phyloP scores from a whole-genome alignment of 2,888 invertebrate genomes.

The Clivina fossor region DNA sequence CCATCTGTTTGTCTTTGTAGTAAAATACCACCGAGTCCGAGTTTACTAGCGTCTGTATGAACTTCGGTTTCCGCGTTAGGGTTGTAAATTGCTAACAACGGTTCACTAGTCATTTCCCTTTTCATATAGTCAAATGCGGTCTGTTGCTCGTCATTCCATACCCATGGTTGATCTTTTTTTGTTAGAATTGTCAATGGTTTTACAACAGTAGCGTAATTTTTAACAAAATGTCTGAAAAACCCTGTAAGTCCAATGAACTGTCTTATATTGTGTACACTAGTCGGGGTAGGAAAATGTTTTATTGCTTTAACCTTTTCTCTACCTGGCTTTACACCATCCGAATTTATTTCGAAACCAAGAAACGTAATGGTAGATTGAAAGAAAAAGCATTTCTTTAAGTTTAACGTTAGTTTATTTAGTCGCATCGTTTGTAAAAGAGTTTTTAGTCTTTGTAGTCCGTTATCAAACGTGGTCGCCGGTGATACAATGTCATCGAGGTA shows the following conservation, averaged over 20 bases:
- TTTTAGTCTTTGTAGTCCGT: slow-evolving; percentile 1
- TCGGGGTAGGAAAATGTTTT: slow-evolving; percentile 40
- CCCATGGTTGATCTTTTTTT: slow-evolving; percentile 32
- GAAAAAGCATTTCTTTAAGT: slow-evolving; percentile 19
- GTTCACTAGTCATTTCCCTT: slow-evolving; percentile 28
- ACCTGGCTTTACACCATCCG: slow-evolving; percentile 39
- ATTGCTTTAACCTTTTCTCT: slow-evolving; percentile 41
- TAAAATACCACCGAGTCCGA: slow-evolving; percentile 43
- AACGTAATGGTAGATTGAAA: slow-evolving; percentile 4
- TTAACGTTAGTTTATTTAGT: slow-evolving; percentile 1
- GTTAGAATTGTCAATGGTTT: slow-evolving; percentile 39
- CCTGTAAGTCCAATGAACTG: slow-evolving; percentile 43
- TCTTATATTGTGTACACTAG: slow-evolving; percentile 39
- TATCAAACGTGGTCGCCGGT: background rate
- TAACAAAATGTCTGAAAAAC: slow-evolving; percentile 44
- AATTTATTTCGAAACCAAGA: slow-evolving; percentile 26
- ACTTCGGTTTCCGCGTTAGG: slow-evolving; percentile 41
- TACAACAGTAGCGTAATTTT: slow-evolving; percentile 39
- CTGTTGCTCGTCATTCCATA: slow-evolving; percentile 32
- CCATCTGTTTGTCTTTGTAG: slow-evolving; percentile 41
- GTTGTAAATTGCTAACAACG: slow-evolving; percentile 38
- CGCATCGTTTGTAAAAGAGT: background rate
- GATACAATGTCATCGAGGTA: background rate
- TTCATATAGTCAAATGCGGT: slow-evolving; percentile 35
- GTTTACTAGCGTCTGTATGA: slow-evolving; percentile 43